phyloP scores from a whole-genome alignment of 2,797 vertebrate genomes.

The Pogonophryne albipinna region DNA sequence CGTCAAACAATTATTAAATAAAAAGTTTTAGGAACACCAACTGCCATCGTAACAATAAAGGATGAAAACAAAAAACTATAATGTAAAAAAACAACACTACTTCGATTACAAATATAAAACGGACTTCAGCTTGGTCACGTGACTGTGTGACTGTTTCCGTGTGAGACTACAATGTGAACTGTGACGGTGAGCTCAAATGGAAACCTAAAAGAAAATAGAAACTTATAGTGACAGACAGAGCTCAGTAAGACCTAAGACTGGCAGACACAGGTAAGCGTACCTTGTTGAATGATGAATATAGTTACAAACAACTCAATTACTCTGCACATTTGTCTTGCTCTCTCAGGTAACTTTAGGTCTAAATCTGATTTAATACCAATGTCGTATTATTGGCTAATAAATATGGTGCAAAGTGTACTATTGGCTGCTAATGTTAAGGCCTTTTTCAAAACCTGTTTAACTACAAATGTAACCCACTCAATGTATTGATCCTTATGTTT shows the following conservation, averaged over 20 bases:
- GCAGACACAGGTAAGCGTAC: not conserved
- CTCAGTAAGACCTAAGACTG: not conserved
- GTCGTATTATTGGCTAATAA: not conserved
- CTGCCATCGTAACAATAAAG: too few species aligned
- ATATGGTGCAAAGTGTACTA: not conserved
- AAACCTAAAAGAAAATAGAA: constrained; percentile 51
- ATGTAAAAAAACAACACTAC: too few species aligned
- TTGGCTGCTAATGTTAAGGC: not conserved
- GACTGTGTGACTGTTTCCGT: constrained; percentile 50
- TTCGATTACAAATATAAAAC: constrained; percentile 8
- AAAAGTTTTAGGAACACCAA: not conserved
- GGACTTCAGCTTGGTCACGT: constrained; percentile 53
- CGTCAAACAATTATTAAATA: too few species aligned
- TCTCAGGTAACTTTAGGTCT: not conserved
- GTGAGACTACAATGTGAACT: not conserved
- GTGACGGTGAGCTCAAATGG: not conserved
- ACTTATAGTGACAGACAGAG: constrained; percentile 16
- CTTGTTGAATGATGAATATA: not conserved
- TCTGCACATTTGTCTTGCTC: not conserved
- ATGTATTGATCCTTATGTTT: not conserved
- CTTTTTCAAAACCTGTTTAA: not conserved
- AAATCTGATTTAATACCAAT: not conserved
- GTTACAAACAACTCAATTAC: not conserved
- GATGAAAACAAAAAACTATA: not conserved
- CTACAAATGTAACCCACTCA: not conserved